Evolutionary conservation across 2,888 invertebrate genomes (phyloP).

Genomic region (Brenthis hecate): DNA sequence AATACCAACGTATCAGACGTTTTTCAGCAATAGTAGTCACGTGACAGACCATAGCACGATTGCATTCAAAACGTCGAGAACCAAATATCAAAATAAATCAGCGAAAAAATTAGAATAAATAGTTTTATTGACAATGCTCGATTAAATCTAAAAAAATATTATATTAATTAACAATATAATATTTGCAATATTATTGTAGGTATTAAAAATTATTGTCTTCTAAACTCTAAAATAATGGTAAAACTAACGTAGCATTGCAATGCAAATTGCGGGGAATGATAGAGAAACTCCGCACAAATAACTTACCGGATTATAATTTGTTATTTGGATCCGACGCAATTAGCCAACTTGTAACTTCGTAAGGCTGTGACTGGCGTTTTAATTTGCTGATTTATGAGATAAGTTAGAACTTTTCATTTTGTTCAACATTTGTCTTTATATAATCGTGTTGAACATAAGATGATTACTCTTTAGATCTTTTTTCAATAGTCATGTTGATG

Average conservation of each 20-base stretch:
- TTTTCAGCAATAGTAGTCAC: too few species aligned
- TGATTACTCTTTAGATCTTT: neutral
- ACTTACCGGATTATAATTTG: slow-evolving; percentile 65
- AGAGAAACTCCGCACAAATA: slow-evolving; percentile 59
- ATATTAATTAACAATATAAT: too few species aligned
- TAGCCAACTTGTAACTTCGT: slow-evolving; percentile 45
- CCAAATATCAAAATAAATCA: too few species aligned
- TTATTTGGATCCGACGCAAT: slow-evolving; percentile 62
- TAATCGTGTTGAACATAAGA: slow-evolving; percentile 2
- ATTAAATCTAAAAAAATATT: neutral
- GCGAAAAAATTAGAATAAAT: too few species aligned
- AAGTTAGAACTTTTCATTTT: slow-evolving; percentile 22
- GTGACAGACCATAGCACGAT: too few species aligned
- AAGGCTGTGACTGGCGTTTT: slow-evolving; percentile 39
- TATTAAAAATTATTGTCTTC: neutral
- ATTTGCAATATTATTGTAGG: too few species aligned
- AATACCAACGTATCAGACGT: too few species aligned
- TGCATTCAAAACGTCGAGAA: too few species aligned
- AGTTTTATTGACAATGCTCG: too few species aligned
- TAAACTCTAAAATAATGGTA: slow-evolving; percentile 30
- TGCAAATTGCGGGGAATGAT: slow-evolving; percentile 65
- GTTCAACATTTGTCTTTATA: slow-evolving; percentile 7
- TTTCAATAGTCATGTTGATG: neutral
- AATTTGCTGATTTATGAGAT: slow-evolving; percentile 40
- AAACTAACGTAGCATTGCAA: slow-evolving; percentile 49